Percentiles rank a stretch among this genome's conserved stretches.
Conservation (phyloP, 2,888 invertebrate species). For the Buathra laborator region DNA sequence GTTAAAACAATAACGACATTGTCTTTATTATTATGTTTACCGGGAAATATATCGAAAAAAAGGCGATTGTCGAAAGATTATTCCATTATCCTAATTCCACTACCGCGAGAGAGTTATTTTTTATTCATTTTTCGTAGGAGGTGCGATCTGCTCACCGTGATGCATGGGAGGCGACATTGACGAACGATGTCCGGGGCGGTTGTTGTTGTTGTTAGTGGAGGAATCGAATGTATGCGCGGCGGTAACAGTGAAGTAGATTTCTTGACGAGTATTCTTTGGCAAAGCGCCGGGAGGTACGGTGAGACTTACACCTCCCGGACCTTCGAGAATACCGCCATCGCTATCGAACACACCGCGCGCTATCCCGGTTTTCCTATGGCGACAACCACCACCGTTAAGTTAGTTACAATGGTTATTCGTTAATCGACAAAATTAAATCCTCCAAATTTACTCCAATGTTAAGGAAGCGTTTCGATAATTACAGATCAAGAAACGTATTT, state of each 20-base stretch:
- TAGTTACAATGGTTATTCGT: constrained; percentile 68
- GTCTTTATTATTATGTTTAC: background rate
- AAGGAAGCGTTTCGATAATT: too few species aligned
- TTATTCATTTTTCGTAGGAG: background rate
- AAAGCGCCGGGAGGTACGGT: constrained; percentile 96
- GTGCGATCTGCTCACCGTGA: constrained; percentile 77
- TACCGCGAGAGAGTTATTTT: constrained; percentile 58
- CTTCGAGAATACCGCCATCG: constrained; percentile 93
- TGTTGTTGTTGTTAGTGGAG: constrained; percentile 81
- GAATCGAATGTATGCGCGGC: constrained; percentile 94
- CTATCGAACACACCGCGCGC: constrained; percentile 89
- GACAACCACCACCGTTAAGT: constrained; percentile 76
- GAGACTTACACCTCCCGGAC: constrained; percentile 96
- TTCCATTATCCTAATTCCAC: constrained; percentile 53
- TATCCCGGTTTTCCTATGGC: constrained; percentile 79
- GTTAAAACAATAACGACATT: constrained; percentile 71
- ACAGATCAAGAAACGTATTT: too few species aligned
- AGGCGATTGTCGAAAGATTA: background rate
- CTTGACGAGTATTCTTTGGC: constrained; percentile 92
- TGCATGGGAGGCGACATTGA: constrained; percentile 82
- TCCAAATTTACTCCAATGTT: background rate
- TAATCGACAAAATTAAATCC: background rate
- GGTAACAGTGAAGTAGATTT: constrained; percentile 96
- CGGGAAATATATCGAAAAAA: too few species aligned
- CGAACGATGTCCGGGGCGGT: constrained; percentile 78